Percentiles rank a stretch among this genome's conserved stretches.
Conservation (phyloP, 1,140 invertebrate species). For the Thalassaphorura encarpata region DNA sequence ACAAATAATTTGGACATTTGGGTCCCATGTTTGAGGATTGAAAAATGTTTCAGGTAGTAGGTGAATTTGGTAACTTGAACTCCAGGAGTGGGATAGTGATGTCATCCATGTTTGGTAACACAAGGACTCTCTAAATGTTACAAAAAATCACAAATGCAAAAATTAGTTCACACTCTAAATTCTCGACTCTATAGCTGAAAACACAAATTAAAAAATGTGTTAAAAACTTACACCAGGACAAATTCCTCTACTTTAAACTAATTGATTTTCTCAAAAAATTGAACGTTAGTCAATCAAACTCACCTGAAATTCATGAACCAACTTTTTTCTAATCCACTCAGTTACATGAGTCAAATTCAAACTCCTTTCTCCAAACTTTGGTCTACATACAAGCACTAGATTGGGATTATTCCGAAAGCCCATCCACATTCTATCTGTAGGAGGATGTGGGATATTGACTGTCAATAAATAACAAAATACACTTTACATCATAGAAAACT, state of each 20-base stretch:
- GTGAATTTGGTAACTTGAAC: conserved; percentile 22
- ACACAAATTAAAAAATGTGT: neutral
- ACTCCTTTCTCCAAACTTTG: conserved; percentile 35
- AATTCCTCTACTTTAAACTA: neutral
- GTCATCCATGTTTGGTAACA: conserved; percentile 50
- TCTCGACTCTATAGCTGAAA: too few relatives aligned
- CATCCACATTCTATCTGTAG: conserved; percentile 80
- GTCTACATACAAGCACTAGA: conserved; percentile 20
- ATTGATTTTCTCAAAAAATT: neutral
- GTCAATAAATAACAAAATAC: too few relatives aligned
- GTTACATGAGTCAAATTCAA: conserved; percentile 31
- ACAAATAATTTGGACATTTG: too few relatives aligned
- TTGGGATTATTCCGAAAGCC: conserved; percentile 27
- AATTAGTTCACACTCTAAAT: too few relatives aligned
- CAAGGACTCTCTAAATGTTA: conserved; percentile 41
- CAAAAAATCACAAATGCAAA: neutral
- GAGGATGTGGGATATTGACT: conserved; percentile 88
- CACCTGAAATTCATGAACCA: conserved; percentile 29
- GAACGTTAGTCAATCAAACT: neutral
- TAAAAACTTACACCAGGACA: neutral
- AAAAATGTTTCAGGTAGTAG: too few relatives aligned
- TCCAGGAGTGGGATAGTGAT: conserved; percentile 41
- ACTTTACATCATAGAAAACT: too few relatives aligned
- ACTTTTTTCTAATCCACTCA: conserved; percentile 19
- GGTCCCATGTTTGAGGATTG: too few relatives aligned